Base-by-base conservation (phyloP, 1,140 invertebrate genomes). In the Heliconius congener region DNA sequence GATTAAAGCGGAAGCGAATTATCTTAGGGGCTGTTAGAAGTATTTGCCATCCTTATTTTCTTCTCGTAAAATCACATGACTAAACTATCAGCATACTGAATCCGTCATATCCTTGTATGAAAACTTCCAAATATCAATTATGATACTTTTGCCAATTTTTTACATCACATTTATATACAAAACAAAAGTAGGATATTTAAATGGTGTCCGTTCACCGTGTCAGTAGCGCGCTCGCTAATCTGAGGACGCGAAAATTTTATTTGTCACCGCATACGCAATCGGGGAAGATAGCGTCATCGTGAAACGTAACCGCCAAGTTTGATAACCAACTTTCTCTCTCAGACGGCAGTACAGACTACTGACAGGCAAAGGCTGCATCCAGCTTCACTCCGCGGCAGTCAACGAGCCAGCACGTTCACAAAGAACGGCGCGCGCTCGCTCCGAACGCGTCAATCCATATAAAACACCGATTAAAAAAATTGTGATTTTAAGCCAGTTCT, bases 321-420 rank as follows among this genome's bases (percentile, higher is more conserved):
- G 90, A 93, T 93, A 93, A 91, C 90, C 85, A 88, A 93, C 91
- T 94, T 93, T 94, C 92, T 94, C 92, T 91, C 88, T 86, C 79
- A 82, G 84, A 13, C 74, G 52, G 74, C 76, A 82, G 74, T 83
- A 77, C 76, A 81, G 83, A 83, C 78, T 81, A 76, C 83, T 85
- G 85, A 75, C 82, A 84, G 84, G 77, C 83, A 74, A 83, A 86
- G 85, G 76, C 82, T 86, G 83, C 73, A 81, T 77, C 78, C 88
- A 89, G 88, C 86, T 84, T 91, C 90, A 89, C 88, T 91, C 84
- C 87, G 87, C 87, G 84, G 77, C 81, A 77, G 83, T 83, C 88
- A 78, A 79, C 86, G 86, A 85, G 81, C 84, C 84, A 84, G 85
- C 82, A 84, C 87, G 87, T 83, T 88, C 86, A 90, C 81, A 80